Base-by-base conservation (phyloP, 2,113 vertebrate genomes). In the Syngnathoides biaculeatus region DNA sequence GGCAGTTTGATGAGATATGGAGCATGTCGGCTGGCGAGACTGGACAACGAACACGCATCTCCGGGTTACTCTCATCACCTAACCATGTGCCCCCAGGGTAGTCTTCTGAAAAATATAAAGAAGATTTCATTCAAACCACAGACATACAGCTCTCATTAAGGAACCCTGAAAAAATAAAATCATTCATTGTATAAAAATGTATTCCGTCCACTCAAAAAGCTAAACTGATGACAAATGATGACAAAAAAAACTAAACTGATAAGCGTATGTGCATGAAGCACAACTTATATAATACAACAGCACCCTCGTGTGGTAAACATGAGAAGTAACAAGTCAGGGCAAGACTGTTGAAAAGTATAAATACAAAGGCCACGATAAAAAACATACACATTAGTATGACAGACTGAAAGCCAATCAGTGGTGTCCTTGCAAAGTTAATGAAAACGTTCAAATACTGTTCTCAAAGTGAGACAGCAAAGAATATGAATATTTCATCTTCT, bases 1-100 rank as follows among this genome's bases (percentile, higher is more conserved):
- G 95, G 80, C 97, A 99, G 86, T 96, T 98, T 30, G 95, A 96
- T 87, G 94, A 95, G 89, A 99, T 95, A 79, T 98, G 96, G 64
- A 98, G 89, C 96, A 99, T 98, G 84, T 99, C 97, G 0, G 94
- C 94, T 0, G 94, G 85, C 1, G 96, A 95, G 81, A 99, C 94
- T 26, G 95, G 95, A n/a, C 93, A 95, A 50, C 97, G 95, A 7
- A 98, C 97, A 0, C 96, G 89, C 95, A 96, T 96, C 92, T 99
- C 96, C 0, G 95, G 85, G 66, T 98, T 98, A 77, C 91, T 96
- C 78, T 99, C 97, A 0, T 98, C 97, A 0, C 97, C 97, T 0
- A 99, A 90, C 97, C 97, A 99, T 0, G 97, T 98, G 75, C 97
- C 97, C 0, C 88, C 88, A 66, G 96, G 97, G 70, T 92, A 98